Conservation (phyloP, 1,140 invertebrate species). For the Akabosia matsudoensis region DNA sequence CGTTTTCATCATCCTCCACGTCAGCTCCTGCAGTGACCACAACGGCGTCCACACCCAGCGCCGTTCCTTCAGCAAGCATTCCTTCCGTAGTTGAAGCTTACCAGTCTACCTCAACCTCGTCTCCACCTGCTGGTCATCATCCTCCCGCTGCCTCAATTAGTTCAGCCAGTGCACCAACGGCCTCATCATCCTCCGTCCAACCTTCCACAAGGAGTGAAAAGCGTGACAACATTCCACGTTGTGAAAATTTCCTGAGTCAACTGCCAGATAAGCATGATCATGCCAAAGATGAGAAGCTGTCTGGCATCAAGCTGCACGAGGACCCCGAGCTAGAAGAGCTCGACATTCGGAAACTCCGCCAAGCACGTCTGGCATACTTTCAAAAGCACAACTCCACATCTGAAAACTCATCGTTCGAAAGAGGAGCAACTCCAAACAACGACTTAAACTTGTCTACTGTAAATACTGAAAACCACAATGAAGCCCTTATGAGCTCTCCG, state of each 20-base stretch:
- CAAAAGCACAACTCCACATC: conserved; percentile 10
- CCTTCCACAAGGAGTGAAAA: not conserved
- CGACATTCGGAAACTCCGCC: conserved; percentile 37
- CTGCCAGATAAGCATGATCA: conserved; percentile 41
- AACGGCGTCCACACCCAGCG: not conserved
- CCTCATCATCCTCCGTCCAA: not conserved
- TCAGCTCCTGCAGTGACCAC: not conserved
- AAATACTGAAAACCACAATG: not conserved
- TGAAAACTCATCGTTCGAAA: no score
- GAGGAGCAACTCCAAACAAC: no score
- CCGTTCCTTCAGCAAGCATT: conserved; percentile 12
- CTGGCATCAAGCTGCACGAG: conserved; percentile 34
- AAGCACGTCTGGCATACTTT: conserved; percentile 44
- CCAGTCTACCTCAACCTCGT: not conserved
- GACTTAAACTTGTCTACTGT: no score
- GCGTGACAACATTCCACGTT: conserved; percentile 35
- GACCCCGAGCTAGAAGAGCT: conserved; percentile 22
- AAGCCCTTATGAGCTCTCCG: not conserved
- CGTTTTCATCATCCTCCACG: not conserved
- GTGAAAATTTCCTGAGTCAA: conserved; percentile 45
- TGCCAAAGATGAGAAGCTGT: conserved; percentile 36
- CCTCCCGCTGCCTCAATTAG: conserved; percentile 3
- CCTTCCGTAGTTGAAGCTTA: not conserved
- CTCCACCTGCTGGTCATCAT: not conserved
- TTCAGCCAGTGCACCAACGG: not conserved